These are phyloP conservation scores for Dreissena rostriformis DNA, from an alignment of 1,140 invertebrate species.

Conservation along the genomic window DNA sequence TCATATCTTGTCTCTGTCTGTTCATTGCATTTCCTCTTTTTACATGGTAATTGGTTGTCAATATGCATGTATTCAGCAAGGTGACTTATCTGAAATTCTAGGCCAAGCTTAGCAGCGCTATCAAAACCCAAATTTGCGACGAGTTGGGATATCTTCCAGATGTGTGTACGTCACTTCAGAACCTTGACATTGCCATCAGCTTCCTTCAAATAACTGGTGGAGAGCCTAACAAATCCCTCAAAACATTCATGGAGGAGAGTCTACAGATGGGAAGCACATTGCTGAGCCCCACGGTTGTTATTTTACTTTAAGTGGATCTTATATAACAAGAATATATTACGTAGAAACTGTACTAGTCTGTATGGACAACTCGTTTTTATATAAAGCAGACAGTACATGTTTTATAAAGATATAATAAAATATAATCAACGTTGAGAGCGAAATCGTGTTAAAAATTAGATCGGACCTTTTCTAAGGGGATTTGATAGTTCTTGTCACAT, in stretches of 20 bases:
- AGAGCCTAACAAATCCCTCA: conserved; percentile 25
- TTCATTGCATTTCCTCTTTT: neutral
- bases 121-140: conserved; percentile 49
- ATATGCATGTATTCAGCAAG: neutral
- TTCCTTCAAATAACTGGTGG: conserved; percentile 62
- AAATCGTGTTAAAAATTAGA: too few species aligned
- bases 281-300: conserved; percentile 51
- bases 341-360: neutral
- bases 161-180: conserved; percentile 54
- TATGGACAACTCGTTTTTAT: neutral
- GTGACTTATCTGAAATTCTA: neutral
- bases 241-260: conserved; percentile 58
- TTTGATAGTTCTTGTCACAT: too few species aligned
- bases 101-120: neutral
- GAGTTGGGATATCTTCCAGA: conserved; percentile 56
- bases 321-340: neutral
- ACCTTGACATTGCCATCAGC: conserved; percentile 60
- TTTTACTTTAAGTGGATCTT: neutral
- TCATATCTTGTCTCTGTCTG: neutral
- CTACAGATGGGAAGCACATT: conserved; percentile 55
- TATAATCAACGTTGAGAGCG: too few species aligned
- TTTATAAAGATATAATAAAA: too few species aligned
- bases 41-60: neutral
- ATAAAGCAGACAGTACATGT: too few species aligned
- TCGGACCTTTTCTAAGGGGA: too few species aligned